Evolutionary conservation across 2,888 invertebrate genomes (phyloP).

Genomic region (Trilocha varians): DNA sequence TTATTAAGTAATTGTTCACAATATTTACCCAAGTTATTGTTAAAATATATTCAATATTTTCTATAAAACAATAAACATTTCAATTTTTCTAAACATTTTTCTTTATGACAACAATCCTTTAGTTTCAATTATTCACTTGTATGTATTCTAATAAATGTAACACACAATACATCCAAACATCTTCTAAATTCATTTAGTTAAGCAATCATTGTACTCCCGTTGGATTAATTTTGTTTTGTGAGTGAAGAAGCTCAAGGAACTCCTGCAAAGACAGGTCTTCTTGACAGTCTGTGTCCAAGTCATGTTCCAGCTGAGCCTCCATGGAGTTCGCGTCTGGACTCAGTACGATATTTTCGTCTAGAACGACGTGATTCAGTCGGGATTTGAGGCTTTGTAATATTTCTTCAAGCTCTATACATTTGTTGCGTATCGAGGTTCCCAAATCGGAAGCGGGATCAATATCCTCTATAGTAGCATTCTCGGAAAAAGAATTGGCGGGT

Average conservation of each 20-base stretch:
- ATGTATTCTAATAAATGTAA: background rate
- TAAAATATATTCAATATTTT: slow-evolving; percentile 5
- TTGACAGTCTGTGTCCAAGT: slow-evolving; percentile 67
- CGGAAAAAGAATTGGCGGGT: slow-evolving; percentile 62
- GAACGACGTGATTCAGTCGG: slow-evolving; percentile 62
- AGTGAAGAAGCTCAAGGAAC: slow-evolving; percentile 62
- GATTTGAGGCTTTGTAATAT: slow-evolving; percentile 66
- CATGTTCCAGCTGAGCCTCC: slow-evolving; percentile 65
- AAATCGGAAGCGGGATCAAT: slow-evolving; percentile 66
- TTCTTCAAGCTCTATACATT: slow-evolving; percentile 66
- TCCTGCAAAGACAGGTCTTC: slow-evolving; percentile 68
- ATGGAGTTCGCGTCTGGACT: slow-evolving; percentile 65
- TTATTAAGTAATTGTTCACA: background rate
- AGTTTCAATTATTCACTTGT: background rate
- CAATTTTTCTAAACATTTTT: background rate
- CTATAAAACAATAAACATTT: slow-evolving; percentile 4
- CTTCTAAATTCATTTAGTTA: slow-evolving; percentile 46
- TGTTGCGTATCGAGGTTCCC: slow-evolving; percentile 64
- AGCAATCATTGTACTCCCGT: slow-evolving; percentile 50
- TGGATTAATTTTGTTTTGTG: slow-evolving; percentile 57
- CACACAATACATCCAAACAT: background rate
- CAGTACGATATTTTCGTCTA: slow-evolving; percentile 64
- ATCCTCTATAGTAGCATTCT: slow-evolving; percentile 57
- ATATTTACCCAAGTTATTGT: slow-evolving; percentile 3
- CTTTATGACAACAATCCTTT: background rate